Evolutionary conservation across 2,113 vertebrate genomes (phyloP), one percentile per base, ranked within the genome.

Genomic region (Hyla sarda): DNA sequence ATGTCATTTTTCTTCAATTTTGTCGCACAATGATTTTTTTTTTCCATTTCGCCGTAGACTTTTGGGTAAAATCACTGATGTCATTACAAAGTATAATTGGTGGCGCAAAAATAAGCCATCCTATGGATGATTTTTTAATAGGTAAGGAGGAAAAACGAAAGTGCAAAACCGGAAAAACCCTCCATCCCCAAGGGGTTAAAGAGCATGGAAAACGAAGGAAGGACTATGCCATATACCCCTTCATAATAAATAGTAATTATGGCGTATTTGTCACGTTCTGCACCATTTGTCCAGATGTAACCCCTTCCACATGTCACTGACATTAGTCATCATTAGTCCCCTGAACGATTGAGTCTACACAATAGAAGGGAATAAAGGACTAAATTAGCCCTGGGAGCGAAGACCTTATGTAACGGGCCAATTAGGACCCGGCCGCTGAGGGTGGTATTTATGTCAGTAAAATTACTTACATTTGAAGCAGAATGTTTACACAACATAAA

Each of bases 241-340:
- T 82, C 9, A 1, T 48, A 50, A 48, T 67, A 67, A 67, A 48
- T 67, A 82, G 37, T 50, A 82, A 82, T 67, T 82, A 67, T 41
- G 41, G 48, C 50, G 28, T 67, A 82, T 50, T 82, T 82, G 47
- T 30, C 77, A 60, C 12, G 77, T 60, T 37, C 34, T n/a, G 58
- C 58, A 30, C 16, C 73, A 65, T 84, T 76, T 77, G 56, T 9
- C 69, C 82, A 83, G 82, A 83, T 83, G 82, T 74, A 83, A 83
- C 82, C 82, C 47, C 34, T 74, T 34, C 56, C 50, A 74, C 28
- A 65, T 82, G 45, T 56, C 67, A 79, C 45, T 85, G 74, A 52
- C 74, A 85, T 85, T 69, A 85, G 58, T 67, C 28, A 41, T 78
- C 54, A 78, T 78, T 78, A 71, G 58, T 8, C 41, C 72, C 75